A percentile compares a stretch with the other conserved stretches of the same genome.
Conservation (phyloP, 2,888 invertebrate genomes). For the Zootermopsis nevadensis region DNA sequence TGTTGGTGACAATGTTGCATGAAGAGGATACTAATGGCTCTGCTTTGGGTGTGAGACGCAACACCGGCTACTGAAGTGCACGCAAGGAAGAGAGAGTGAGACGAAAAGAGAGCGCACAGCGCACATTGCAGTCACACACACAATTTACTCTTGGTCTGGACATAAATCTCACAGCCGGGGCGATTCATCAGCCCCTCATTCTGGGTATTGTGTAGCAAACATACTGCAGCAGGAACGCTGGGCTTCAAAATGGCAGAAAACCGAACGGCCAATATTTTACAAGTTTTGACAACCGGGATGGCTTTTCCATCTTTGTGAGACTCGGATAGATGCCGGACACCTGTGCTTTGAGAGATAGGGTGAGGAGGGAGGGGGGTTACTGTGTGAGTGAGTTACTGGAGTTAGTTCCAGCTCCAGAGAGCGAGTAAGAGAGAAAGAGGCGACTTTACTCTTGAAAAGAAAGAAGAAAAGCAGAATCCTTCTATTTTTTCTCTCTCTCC, state of each 20-base stretch:
- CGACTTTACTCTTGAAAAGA: conserved; percentile 33
- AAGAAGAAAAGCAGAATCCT: conserved; percentile 44
- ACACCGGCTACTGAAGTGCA: conserved; percentile 15
- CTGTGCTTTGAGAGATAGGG: conserved; percentile 56
- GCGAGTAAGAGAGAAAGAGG: conserved; percentile 24
- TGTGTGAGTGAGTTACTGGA: conserved; percentile 48
- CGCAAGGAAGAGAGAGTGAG: conserved; percentile 48
- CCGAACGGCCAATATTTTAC: conserved; percentile 73
- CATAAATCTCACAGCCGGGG: conserved; percentile 65
- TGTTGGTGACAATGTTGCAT: conserved; percentile 33
- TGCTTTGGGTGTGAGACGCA: not conserved
- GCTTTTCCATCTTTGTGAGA: conserved; percentile 67
- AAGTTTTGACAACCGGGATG: conserved; percentile 76
- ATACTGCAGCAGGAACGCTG: conserved; percentile 40
- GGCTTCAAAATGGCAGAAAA: conserved; percentile 59
- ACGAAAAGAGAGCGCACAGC: conserved; percentile 50
- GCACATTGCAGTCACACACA: conserved; percentile 63
- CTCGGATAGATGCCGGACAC: conserved; percentile 59
- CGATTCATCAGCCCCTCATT: conserved; percentile 65
- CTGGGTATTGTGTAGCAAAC: conserved; percentile 50
- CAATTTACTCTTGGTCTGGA: conserved; percentile 64
- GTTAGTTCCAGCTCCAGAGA: conserved; percentile 40
- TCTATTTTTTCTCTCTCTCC: conserved; percentile 40
- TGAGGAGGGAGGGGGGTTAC: conserved; percentile 34
- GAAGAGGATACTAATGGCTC: conserved; percentile 15